phyloP scores from a whole-genome alignment of 2,113 vertebrate species.

The Dipodomys ordii region DNA sequence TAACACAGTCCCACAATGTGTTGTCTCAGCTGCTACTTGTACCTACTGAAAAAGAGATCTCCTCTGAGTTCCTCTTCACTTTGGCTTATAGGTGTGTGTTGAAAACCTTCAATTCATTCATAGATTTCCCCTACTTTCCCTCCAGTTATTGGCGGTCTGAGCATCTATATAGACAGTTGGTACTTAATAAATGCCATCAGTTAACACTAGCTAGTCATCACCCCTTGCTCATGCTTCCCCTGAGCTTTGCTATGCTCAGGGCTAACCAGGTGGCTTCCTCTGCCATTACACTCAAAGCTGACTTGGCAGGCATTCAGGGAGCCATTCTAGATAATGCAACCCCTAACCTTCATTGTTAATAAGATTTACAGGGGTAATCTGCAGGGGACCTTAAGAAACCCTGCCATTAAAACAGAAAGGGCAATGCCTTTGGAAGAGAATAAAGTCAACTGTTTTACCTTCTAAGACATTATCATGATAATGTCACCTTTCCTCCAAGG shows the following conservation, averaged over 20 bases:
- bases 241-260: neutral
- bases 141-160: neutral
- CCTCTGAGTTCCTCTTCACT: neutral
- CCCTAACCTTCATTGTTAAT: slow-evolving; percentile 12
- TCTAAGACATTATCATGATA: slow-evolving; percentile 75
- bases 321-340: neutral
- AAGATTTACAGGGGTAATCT: slow-evolving; percentile 69
- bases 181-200: slow-evolving; percentile 3
- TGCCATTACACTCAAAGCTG: neutral
- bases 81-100: neutral
- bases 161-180: neutral
- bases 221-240: neutral
- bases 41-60: neutral
- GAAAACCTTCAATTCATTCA: neutral
- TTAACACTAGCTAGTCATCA: neutral
- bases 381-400: slow-evolving; percentile 21
- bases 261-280: neutral
- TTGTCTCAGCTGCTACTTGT: neutral
- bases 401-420: slow-evolving; percentile 77
- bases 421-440: slow-evolving; percentile 74
- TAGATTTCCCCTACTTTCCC: neutral
- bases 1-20: too few relatives aligned
- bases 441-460: slow-evolving; percentile 79
- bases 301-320: neutral
- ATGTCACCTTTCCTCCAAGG: slow-evolving; percentile 74